phyloP scores from a whole-genome alignment of 2,888 invertebrate species.

The Emesis furor region DNA sequence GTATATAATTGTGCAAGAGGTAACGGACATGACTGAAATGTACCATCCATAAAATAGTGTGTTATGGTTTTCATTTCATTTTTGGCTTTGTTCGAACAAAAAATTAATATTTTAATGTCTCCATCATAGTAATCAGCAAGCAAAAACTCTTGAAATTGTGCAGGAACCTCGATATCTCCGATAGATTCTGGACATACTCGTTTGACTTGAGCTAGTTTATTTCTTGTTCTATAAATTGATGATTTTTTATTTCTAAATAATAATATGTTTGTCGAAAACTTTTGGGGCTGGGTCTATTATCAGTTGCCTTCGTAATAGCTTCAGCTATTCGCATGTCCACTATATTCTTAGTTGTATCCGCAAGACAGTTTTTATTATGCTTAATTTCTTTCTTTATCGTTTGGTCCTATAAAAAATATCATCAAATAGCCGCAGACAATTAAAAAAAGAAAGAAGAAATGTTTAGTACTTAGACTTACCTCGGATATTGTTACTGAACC shows the following conservation, averaged over 20 bases:
- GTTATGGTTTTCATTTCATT: conserved; percentile 12
- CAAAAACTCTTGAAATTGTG: conserved; percentile 10
- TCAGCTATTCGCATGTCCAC: conserved; percentile 9
- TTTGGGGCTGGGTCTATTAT: not conserved
- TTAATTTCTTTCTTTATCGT: no score
- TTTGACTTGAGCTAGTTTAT: not conserved
- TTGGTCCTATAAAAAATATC: no score
- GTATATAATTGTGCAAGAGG: conserved; percentile 2
- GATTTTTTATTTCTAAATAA: conserved; percentile 17
- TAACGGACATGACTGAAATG: not conserved
- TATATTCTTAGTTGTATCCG: not conserved
- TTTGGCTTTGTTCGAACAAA: conserved; percentile 10
- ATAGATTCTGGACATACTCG: conserved; percentile 6
- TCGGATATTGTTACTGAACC: not conserved
- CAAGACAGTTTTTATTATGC: no score
- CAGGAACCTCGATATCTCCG: not conserved
- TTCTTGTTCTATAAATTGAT: not conserved
- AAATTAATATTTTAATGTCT: conserved; percentile 10
- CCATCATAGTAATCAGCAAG: not conserved
- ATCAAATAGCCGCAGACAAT: not conserved
- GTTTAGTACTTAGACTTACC: not conserved
- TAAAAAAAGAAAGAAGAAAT: not conserved
- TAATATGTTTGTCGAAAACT: conserved; percentile 1
- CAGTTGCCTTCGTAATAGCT: not conserved
- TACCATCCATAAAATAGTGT: not conserved